These are phyloP conservation scores for Vimba vimba DNA, from an alignment of 2,113 vertebrate genomes.

Conservation along the genomic window DNA sequence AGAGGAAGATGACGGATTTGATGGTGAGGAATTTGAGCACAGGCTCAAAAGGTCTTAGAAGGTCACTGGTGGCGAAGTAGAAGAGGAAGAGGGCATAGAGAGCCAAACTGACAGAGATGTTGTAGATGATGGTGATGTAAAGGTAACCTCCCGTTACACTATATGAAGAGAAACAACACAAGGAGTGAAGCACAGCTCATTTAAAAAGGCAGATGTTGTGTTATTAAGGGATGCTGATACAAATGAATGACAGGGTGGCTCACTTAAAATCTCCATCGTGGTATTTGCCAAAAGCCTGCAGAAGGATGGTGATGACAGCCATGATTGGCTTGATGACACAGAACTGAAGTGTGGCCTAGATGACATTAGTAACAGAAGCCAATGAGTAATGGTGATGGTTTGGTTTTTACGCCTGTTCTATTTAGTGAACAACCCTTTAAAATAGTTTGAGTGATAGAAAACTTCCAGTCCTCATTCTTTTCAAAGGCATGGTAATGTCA, in stretches of 20 bases:
- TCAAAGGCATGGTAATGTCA: neutral
- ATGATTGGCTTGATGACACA: conserved; percentile 96
- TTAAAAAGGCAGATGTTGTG: neutral
- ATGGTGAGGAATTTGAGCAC: conserved; percentile 97
- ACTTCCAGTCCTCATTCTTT: conserved; percentile 5
- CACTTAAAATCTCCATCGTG: conserved; percentile 96
- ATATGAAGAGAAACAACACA: neutral
- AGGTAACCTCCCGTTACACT: conserved; percentile 91
- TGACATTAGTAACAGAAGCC: conserved; percentile 42
- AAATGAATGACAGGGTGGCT: conserved; percentile 63
- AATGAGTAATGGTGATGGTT: neutral
- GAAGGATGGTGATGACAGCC: conserved; percentile 89
- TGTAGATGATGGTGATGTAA: conserved; percentile 95
- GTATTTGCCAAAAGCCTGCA: conserved; percentile 93
- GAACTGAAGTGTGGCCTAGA: conserved; percentile 95
- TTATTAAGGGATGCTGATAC: neutral
- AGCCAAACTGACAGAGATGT: conserved; percentile 90
- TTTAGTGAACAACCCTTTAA: neutral
- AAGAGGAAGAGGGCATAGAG: conserved; percentile 95
- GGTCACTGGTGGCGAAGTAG: conserved; percentile 91
- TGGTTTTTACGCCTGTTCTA: neutral
- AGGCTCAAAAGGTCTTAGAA: conserved; percentile 88
- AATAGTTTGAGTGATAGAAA: neutral
- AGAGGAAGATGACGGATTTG: conserved; percentile 95
- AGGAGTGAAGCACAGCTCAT: neutral